A percentile compares a stretch with the other conserved stretches of the same genome.
Evolutionary conservation across 2,888 invertebrate genomes (phyloP).

Genomic region (Encarsia formosa): DNA sequence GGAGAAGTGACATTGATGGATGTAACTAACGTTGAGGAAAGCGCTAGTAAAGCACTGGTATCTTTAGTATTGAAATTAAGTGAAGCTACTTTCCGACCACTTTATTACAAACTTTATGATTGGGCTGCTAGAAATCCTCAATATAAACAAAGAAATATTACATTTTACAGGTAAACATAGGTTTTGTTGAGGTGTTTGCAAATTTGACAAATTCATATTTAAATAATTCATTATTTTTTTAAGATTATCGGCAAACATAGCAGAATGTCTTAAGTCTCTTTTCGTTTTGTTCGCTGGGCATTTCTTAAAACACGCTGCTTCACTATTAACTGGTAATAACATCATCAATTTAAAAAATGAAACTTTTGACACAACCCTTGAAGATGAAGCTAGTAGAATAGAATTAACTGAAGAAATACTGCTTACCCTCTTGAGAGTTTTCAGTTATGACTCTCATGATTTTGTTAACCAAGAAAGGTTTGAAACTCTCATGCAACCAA

Average conservation of each 20-base stretch:
- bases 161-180: conserved; percentile 72
- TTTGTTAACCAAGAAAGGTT: conserved; percentile 84
- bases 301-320: conserved; percentile 76
- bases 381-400: conserved; percentile 40
- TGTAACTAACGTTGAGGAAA: conserved; percentile 65
- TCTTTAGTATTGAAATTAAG: conserved; percentile 81
- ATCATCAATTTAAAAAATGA: conserved; percentile 54
- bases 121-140: conserved; percentile 73
- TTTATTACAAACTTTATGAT: conserved; percentile 81
- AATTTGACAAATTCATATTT: conserved; percentile 4
- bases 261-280: conserved; percentile 77
- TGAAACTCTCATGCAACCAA: conserved; percentile 76
- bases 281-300: conserved; percentile 88
- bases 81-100: conserved; percentile 82
- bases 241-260: conserved; percentile 71
- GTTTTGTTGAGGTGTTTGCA: neutral
- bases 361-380: conserved; percentile 57
- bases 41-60: conserved; percentile 74
- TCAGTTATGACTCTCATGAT: conserved; percentile 76
- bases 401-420: conserved; percentile 68
- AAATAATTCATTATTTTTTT: conserved; percentile 44
- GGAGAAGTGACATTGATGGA: conserved; percentile 45
- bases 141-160: conserved; percentile 66
- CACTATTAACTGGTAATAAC: conserved; percentile 69
- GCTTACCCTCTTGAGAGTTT: conserved; percentile 71